Base-by-base conservation (phyloP, 2,888 invertebrate genomes). In the Criorhina ranunculi region DNA sequence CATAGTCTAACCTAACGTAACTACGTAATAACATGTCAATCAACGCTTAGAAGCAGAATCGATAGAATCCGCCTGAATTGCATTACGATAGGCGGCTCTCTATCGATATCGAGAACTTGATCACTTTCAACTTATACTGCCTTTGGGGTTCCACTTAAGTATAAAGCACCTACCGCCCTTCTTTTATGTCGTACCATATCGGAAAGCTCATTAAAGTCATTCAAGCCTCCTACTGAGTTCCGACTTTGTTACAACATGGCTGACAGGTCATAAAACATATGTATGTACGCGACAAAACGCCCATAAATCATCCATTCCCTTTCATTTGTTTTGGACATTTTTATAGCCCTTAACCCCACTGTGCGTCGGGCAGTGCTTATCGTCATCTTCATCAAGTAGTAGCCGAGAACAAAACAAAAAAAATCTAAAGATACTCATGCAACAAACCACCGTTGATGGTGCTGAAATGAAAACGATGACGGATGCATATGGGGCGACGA, bases 391-490 rank as follows among this genome's bases (percentile, higher is more conserved):
- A 57, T 24, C 40, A 24, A 62, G 9, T 9, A 40, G 12, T 7
- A 51, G 12, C 35, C 33, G 35, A 17, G 44, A 8, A 42, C 31
- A 44, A n/a, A n/a, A 66, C 24, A 37, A 37, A 44, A 67, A 64
- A 46, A 15, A 55, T 40, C 9, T 35, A 42, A 29, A 73, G 46
- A 81, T 81, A 81, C 75, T 75, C 75, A 75, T 62, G 2, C 67
- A 19, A 62, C 40, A 77, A 67, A 55, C 53, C 72, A 60, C 66
- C 82, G 82, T 46, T 60, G 77, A 78, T 78, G 72, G 67, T 73
- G 77, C 72, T 73, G 55, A 78, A 73, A 83, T 67, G 60, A 83
- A 73, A 83, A 67, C 44, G 83, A 55, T 75, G 78, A 79, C 75
- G 49, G 82, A 78, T 78, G 62, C 77, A 67, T 73, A 53, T 44